Percentiles rank a stretch among this genome's conserved stretches.
Evolutionary conservation across 1,140 invertebrate species (phyloP).

Genomic region (Mactra quadrangularis): DNA sequence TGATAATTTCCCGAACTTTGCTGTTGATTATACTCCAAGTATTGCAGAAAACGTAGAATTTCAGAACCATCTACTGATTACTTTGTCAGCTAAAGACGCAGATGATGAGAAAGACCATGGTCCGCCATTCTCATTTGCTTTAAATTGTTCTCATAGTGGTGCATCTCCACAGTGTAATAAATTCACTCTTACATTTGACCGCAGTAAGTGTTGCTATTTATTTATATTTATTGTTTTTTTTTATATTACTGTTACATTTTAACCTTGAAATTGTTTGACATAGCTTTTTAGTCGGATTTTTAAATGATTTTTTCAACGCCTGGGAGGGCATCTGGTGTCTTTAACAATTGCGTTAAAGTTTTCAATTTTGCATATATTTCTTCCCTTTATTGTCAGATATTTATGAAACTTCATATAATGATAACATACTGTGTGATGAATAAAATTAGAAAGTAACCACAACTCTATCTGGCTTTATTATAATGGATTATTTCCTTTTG

Average conservation of each 20-base stretch:
- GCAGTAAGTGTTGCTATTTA: neutral
- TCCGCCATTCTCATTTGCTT: constrained; percentile 95
- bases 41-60: constrained; percentile 89
- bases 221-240: neutral
- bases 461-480: too few species aligned
- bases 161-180: constrained; percentile 20
- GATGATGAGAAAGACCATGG: constrained; percentile 88
- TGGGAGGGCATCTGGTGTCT: too few species aligned
- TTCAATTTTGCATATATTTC: too few species aligned
- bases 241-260: neutral
- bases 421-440: too few species aligned
- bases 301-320: too few species aligned
- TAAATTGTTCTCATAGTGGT: constrained; percentile 81
- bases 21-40: constrained; percentile 96
- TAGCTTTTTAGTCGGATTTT: too few species aligned
- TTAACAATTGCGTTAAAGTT: too few species aligned
- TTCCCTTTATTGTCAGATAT: too few species aligned
- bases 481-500: too few species aligned
- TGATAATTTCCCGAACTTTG: constrained; percentile 93
- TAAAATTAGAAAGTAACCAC: too few species aligned
- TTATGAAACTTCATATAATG: too few species aligned
- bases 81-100: constrained; percentile 94
- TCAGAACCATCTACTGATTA: constrained; percentile 88
- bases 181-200: neutral
- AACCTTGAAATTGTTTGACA: too few species aligned